These are phyloP conservation scores for Hirudinaria manillensis DNA, from an alignment of 2,888 invertebrate species.

Conservation along the genomic window DNA sequence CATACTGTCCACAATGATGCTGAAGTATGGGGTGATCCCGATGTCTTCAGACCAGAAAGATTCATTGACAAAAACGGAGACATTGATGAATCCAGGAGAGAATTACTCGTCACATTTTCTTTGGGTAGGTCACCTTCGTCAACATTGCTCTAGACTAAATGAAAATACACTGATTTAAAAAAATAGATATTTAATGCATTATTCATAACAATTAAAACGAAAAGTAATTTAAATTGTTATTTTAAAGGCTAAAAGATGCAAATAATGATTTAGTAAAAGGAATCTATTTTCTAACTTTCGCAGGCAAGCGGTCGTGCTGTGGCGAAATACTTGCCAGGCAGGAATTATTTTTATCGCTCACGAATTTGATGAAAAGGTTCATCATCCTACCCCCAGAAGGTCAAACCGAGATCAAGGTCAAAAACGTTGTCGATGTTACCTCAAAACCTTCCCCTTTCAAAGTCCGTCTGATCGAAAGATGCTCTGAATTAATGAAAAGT, in stretches of 20 bases:
- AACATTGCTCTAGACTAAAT: too few species aligned
- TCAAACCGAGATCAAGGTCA: background rate
- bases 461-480: background rate
- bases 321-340: slow-evolving; percentile 4
- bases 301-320: slow-evolving; percentile 7
- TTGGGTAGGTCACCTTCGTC: too few species aligned
- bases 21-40: slow-evolving; percentile 23
- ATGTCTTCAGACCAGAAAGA: slow-evolving; percentile 32
- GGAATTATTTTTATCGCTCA: background rate
- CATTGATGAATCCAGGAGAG: too few species aligned
- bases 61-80: slow-evolving; percentile 16
- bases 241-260: too few species aligned
- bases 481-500: too few species aligned
- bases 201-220: too few species aligned
- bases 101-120: too few species aligned
- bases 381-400: background rate
- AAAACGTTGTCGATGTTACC: background rate
- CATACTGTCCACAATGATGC: slow-evolving; percentile 9
- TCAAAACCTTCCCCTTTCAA: background rate
- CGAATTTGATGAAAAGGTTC: slow-evolving; percentile 1
- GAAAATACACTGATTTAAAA: too few species aligned
- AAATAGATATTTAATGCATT: too few species aligned
- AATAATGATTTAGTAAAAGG: too few species aligned
- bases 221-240: too few species aligned
- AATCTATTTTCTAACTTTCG: too few species aligned